Evolutionary conservation across 2,888 invertebrate species (phyloP), one percentile per base, ranked within the genome.

Genomic region (Xanthorhoe spadicearia): DNA sequence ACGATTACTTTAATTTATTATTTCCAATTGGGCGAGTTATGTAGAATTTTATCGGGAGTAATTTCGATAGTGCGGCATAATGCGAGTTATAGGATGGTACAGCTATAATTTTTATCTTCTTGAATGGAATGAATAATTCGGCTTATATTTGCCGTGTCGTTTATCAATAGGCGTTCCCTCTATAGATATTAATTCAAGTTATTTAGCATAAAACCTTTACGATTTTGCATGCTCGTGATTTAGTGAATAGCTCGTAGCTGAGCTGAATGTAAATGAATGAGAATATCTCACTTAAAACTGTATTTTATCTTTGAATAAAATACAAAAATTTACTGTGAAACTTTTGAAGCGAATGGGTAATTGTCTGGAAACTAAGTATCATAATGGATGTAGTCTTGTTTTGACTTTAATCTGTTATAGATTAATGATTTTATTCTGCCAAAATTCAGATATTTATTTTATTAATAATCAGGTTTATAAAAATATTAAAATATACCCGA

Each of bases 1-100:
- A 82, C 86, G 89, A 90, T 90, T 89, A 89, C 79, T 77, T 80
- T 77, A 88, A 90, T 90, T 88, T 90, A 90, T 88, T 87, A 89
- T 91, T 80, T 81, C 83, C 85, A 85, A 83, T 85, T 79, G 83
- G 74, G 76, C 75, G 77, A 80, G 82, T 83, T 85, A 85, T 79
- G 83, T 81, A 86, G 87, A 88, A 87, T 87, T 88, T 86, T 81
- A 90, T 91, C 82, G 87, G 85, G 81, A 85, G 83, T 88, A 91
- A 92, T 92, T 88, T 85, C 87, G 86, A 91, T 92, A 92, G 88
- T 89, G 88, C 84, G 75, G 75, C 75, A 73, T 85, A 63, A 82
- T 79, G 85, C 79, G 83, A 86, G 84, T 90, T 87, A 87, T 86
- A 88, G 87, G 83, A 77, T 77, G 81, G 85, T 86, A 82, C 76